phyloP scores from a whole-genome alignment of 2,888 invertebrate genomes.

The Clanis bilineata region DNA sequence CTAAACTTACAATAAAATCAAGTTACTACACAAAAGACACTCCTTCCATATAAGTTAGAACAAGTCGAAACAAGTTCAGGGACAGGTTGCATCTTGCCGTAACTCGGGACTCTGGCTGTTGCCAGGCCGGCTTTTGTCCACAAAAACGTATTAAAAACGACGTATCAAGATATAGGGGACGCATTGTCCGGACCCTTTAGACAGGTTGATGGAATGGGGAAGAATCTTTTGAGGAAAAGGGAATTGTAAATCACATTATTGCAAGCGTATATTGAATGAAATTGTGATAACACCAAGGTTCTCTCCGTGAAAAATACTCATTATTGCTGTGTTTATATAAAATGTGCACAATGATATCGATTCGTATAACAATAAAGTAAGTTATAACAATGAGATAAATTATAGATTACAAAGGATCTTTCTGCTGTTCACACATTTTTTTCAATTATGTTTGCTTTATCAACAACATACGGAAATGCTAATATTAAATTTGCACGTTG shows the following conservation, averaged over 20 bases:
- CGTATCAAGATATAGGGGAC: conserved; percentile 1
- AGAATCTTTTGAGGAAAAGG: background rate
- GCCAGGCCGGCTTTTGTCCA: conserved; percentile 3
- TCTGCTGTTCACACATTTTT: background rate
- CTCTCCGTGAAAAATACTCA: background rate
- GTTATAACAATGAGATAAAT: background rate
- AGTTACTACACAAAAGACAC: background rate
- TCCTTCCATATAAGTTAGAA: background rate
- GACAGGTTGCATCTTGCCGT: background rate
- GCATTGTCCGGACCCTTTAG: background rate
- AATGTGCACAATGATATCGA: conserved; percentile 5
- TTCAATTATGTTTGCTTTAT: conserved; percentile 3
- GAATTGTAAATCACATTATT: background rate
- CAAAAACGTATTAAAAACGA: conserved; percentile 6
- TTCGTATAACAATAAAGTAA: background rate
- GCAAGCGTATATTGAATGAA: background rate
- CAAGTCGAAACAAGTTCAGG: conserved; percentile 15
- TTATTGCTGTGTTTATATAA: background rate
- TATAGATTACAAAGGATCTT: background rate
- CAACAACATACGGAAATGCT: background rate
- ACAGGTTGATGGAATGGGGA: background rate
- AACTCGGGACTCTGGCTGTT: background rate
- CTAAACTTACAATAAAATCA: background rate
- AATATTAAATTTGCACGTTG: background rate
- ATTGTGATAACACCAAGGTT: conserved; percentile 1